A percentile compares a stretch with the other conserved stretches of the same genome.
Conservation (phyloP, 2,888 invertebrate species). For the Tinea trinotella region DNA sequence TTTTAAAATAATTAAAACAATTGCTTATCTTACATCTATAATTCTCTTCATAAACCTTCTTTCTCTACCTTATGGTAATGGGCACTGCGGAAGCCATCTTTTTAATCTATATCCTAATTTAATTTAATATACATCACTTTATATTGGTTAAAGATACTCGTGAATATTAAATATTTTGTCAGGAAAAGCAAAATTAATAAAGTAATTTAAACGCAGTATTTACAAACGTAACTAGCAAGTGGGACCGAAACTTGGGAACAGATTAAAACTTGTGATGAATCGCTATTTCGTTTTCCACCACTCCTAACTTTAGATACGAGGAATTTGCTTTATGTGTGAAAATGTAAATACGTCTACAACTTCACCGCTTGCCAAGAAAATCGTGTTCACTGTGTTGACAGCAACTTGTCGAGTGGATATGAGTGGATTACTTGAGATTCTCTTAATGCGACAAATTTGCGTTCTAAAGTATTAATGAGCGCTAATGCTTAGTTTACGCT, state of each 20-base stretch:
- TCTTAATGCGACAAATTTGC: slow-evolving; percentile 58
- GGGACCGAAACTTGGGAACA: slow-evolving; percentile 60
- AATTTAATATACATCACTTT: no score
- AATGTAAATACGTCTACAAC: slow-evolving; percentile 63
- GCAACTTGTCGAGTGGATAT: slow-evolving; percentile 41
- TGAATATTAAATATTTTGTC: no score
- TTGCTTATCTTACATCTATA: no score
- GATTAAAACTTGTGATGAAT: slow-evolving; percentile 69
- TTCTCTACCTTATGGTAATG: no score
- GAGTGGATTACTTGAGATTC: slow-evolving; percentile 63
- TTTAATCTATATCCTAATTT: no score
- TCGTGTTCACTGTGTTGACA: slow-evolving; percentile 60
- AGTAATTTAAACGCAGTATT: slow-evolving; percentile 4
- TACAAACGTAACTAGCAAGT: slow-evolving; percentile 26
- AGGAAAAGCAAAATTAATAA: neutral
- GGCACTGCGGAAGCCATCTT: no score
- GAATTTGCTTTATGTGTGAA: slow-evolving; percentile 65
- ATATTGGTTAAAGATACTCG: no score
- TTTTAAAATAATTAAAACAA: no score
- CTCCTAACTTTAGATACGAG: slow-evolving; percentile 54
- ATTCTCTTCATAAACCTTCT: no score
- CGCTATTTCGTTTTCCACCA: slow-evolving; percentile 56
- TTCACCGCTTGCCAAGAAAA: slow-evolving; percentile 54
- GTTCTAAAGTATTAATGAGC: slow-evolving; percentile 50
- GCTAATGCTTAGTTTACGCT: slow-evolving; percentile 34